These are phyloP conservation scores for Microplitis demolitor DNA, from an alignment of 1,140 invertebrate genomes.

Conservation along the genomic window DNA sequence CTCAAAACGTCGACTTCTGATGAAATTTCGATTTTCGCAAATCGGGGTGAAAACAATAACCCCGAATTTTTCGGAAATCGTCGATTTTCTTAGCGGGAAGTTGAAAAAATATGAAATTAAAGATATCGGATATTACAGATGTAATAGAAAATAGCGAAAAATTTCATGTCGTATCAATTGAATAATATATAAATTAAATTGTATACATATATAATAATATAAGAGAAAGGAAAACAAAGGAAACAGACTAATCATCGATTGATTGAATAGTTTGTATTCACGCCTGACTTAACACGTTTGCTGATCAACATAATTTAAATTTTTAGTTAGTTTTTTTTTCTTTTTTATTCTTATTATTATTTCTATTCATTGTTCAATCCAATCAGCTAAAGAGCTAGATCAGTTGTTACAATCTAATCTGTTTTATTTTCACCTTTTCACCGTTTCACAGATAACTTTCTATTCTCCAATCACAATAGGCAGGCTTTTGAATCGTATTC, in stretches of 20 bases:
- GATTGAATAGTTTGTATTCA: slow-evolving; percentile 16
- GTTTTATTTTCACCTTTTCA: slow-evolving; percentile 43
- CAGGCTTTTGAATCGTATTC: neutral
- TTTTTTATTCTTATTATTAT: neutral
- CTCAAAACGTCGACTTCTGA: no score
- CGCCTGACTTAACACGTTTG: slow-evolving; percentile 22
- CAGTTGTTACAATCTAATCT: slow-evolving; percentile 31
- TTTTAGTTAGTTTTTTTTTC: neutral
- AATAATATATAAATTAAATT: neutral
- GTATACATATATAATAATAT: neutral
- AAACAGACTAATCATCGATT: slow-evolving; percentile 17
- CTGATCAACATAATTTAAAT: slow-evolving; percentile 11
- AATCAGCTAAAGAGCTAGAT: slow-evolving; percentile 18
- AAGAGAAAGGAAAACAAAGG: slow-evolving; percentile 6
- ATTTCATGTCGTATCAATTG: neutral
- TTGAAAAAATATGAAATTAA: no score
- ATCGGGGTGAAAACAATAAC: no score
- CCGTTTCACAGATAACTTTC: slow-evolving; percentile 41
- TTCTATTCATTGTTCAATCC: neutral
- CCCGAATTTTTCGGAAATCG: no score
- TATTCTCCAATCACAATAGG: slow-evolving; percentile 43
- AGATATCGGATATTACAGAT: no score
- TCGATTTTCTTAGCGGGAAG: no score
- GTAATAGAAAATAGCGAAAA: neutral
- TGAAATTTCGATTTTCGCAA: no score